These are phyloP conservation scores for Microplitis deprimator DNA, from an alignment of 2,888 invertebrate genomes.

Conservation along the genomic window DNA sequence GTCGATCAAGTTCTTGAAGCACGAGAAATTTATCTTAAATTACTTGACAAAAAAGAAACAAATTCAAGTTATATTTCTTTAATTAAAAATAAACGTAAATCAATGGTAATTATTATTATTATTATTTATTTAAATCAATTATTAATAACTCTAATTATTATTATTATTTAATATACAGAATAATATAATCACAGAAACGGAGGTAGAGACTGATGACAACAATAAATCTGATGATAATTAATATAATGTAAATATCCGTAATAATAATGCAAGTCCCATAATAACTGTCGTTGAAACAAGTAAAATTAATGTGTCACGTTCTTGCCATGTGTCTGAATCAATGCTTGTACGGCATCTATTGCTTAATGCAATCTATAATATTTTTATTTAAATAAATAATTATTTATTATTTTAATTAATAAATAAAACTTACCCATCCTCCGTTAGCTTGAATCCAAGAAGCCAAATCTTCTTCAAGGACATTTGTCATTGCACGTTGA, in stretches of 20 bases:
- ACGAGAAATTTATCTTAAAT: slow-evolving; percentile 77
- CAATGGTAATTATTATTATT: neutral
- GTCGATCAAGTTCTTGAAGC: slow-evolving; percentile 82
- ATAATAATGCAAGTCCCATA: slow-evolving; percentile 40
- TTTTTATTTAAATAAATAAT: neutral
- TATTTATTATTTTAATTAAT: slow-evolving; percentile 1
- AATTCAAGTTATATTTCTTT: slow-evolving; percentile 74
- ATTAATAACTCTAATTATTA: neutral
- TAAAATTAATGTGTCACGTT: slow-evolving; percentile 43
- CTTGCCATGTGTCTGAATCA: slow-evolving; percentile 54
- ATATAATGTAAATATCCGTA: neutral
- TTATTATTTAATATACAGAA: neutral
- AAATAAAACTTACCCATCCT: slow-evolving; percentile 81
- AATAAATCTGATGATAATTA: neutral
- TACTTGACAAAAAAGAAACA: slow-evolving; percentile 75
- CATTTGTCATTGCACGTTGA: slow-evolving; percentile 81
- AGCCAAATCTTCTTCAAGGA: slow-evolving; percentile 80
- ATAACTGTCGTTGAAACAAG: slow-evolving; percentile 49
- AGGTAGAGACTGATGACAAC: neutral
- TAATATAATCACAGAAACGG: neutral
- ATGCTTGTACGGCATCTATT: slow-evolving; percentile 57
- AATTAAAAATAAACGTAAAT: slow-evolving; percentile 39
- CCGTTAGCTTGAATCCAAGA: slow-evolving; percentile 88
- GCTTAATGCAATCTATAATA: slow-evolving; percentile 57
- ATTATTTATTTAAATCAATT: neutral